A percentile compares a stretch with the other conserved stretches of the same genome.
phyloP scores from a whole-genome alignment of 2,113 vertebrate species.

The Pluvialis apricaria region DNA sequence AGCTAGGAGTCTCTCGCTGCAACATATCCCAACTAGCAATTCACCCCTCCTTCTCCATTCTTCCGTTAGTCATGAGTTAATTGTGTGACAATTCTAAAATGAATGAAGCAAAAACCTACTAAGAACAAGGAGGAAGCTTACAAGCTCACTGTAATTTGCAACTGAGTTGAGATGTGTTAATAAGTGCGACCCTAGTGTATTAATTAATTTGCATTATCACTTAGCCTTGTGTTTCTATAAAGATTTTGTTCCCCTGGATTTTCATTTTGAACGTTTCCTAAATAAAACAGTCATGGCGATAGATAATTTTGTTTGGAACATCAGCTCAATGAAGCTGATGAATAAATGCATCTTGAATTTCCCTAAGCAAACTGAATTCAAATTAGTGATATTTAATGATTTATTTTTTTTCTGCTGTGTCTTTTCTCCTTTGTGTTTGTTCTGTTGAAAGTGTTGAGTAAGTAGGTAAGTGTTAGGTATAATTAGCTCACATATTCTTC shows the following conservation, averaged over 20 bases:
- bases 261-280: conserved; percentile 26
- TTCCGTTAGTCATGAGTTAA: neutral
- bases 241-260: neutral
- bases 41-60: neutral
- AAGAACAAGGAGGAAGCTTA: neutral
- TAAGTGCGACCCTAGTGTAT: neutral
- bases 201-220: conserved; percentile 40
- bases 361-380: neutral
- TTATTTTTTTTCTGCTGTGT: neutral
- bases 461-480: neutral
- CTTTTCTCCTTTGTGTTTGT: neutral
- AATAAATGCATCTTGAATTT: conserved; percentile 18
- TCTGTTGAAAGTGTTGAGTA: conserved; percentile 6
- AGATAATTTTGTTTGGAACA: conserved; percentile 13
- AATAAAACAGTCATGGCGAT: neutral
- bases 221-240: neutral
- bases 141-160: conserved; percentile 1
- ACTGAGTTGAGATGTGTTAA: neutral
- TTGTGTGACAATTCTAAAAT: neutral
- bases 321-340: neutral
- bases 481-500: neutral
- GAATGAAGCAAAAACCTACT: neutral
- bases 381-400: neutral
- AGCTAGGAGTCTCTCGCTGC: neutral
- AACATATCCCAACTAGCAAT: neutral